These are phyloP conservation scores for Pseudorasbora parva DNA, from an alignment of 2,113 vertebrate genomes.

Conservation along the genomic window DNA sequence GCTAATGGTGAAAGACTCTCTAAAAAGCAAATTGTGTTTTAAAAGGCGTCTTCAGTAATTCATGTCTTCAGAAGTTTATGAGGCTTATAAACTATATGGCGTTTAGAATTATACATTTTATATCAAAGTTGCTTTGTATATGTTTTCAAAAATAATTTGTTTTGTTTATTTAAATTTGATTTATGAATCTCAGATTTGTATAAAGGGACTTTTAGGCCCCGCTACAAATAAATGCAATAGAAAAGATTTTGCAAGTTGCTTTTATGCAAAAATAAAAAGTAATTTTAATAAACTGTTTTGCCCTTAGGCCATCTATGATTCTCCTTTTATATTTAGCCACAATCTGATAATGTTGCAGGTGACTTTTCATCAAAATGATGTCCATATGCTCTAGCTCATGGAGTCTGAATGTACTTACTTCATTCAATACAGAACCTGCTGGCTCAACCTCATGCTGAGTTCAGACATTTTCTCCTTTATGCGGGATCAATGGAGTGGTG, in stretches of 20 bases:
- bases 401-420: not conserved
- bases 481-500: not conserved
- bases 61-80: not conserved
- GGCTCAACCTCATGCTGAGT: not conserved
- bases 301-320: not conserved
- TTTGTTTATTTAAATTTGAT: not conserved
- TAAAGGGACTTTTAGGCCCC: not conserved
- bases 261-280: too few relatives aligned
- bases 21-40: not conserved
- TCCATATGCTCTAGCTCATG: not conserved
- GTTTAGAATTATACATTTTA: too few relatives aligned
- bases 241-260: too few relatives aligned
- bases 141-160: not conserved
- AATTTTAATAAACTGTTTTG: too few relatives aligned
- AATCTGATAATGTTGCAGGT: not conserved
- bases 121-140: too few relatives aligned
- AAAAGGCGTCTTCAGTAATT: not conserved
- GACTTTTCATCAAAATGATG: not conserved
- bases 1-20: not conserved
- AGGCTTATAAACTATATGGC: too few relatives aligned
- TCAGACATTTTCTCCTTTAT: constrained; percentile 5
- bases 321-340: not conserved
- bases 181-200: not conserved
- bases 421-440: not conserved
- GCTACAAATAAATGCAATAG: not conserved